Percentiles rank a stretch among this genome's conserved stretches.
phyloP scores from a whole-genome alignment of 1,140 invertebrate genomes.

The Sipha flava region DNA sequence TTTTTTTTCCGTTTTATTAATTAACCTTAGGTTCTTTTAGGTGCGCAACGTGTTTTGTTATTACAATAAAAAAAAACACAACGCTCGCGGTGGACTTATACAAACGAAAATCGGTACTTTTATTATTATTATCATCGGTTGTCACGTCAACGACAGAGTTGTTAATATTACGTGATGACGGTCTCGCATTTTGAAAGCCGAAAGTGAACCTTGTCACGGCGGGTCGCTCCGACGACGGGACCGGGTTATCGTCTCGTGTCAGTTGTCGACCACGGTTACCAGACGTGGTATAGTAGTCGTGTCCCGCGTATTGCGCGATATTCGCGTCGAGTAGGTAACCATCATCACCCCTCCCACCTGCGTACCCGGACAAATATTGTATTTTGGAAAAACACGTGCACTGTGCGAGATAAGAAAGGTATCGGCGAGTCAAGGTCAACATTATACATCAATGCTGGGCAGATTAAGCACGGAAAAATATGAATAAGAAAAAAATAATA shows the following conservation, averaged over 20 bases:
- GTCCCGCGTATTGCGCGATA: background rate
- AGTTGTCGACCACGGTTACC: background rate
- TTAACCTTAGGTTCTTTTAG: too few species aligned
- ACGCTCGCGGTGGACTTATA: too few species aligned
- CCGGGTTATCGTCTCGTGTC: background rate
- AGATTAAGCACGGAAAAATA: background rate
- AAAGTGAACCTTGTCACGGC: background rate
- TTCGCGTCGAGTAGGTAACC: background rate
- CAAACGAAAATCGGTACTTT: too few species aligned
- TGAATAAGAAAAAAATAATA: background rate
- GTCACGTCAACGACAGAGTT: too few species aligned
- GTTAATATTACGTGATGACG: too few species aligned
- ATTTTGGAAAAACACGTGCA: constrained; percentile 1
- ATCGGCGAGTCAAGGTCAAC: constrained; percentile 6
- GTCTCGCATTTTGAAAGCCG: background rate
- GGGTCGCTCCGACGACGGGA: background rate
- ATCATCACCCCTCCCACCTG: background rate
- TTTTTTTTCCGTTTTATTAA: too few species aligned
- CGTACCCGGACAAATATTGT: constrained; percentile 15
- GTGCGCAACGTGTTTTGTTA: too few species aligned
- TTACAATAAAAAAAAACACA: too few species aligned
- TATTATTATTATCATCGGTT: too few species aligned
- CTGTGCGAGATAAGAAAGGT: constrained; percentile 12
- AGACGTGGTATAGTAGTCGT: background rate
- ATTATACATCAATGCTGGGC: background rate